Base-by-base conservation (phyloP, 1,140 invertebrate species). In the Heliconius hewitsoni region DNA sequence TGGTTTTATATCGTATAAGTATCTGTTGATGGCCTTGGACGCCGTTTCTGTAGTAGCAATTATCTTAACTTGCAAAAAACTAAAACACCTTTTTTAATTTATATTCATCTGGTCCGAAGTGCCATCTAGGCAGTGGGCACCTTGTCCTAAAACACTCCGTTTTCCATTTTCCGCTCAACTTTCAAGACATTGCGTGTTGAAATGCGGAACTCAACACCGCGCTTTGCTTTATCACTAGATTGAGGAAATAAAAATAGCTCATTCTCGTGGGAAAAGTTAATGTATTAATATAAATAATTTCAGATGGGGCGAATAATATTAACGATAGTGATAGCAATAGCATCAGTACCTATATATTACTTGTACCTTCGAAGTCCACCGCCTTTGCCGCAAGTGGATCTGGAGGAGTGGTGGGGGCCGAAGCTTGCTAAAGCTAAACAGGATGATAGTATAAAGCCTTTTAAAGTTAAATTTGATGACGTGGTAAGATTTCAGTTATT, bases 381-480 rank as follows among this genome's bases (percentile, higher is more conserved):
- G 0, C 87, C 87, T 0, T 57, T 89, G 30, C 89, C 89, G 0
- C 74, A 81, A 34, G 52, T 90, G 0, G 86, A 86, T 42, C 30
- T 83, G 1, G 73, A 89, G 1, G 87, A 86, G 19, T 90, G 89
- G 89, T 90, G 89, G 89, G 86, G 88, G 9, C 81, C 88, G 4
- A 76, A 83, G 6, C 77, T 85, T 8, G 39, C 79, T 37, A 86
- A 80, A 16, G 80, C 77, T 8, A 87, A 78, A 23, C 77, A 84
- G 0, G 83, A 89, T 72, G 73, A 72, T 11, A 87, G 95, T 27
- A 83, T 89, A 13, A 80, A 79, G 34, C 83, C 85, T 2, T 88
- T 88, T 55, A 81, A 81, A 82, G 79, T 88, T 3, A 55, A 82
- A 30, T 89, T 89, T 74, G 79, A 30, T 74, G 73, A 83, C 23